Base-by-base conservation (phyloP, 2,797 vertebrate species). In the Nyctibius grandis region DNA sequence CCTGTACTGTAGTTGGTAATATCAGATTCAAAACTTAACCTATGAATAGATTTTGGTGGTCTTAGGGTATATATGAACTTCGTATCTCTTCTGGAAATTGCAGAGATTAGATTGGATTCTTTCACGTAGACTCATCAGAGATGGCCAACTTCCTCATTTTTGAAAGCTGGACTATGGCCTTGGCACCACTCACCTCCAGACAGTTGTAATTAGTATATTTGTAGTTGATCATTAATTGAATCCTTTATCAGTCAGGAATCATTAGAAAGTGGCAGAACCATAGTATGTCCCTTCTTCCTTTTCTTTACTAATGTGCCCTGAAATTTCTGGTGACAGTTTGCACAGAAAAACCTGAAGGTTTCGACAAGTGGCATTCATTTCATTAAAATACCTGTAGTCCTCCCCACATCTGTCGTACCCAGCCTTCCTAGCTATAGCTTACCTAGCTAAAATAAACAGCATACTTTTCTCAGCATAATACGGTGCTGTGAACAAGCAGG, bases 301-400 rank as follows among this genome's bases (percentile, higher is more conserved):
- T 61, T n/a, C 59, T 36, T 77, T 56, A 36, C 7, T 80, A 42
- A 87, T 0, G 0, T 53, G 51, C 8, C 65, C 45, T 84, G 40
- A 80, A 80, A 60, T 42, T 68, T 72, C 42, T 64, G 21, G 11
- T 68, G 54, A 40, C 11, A 15, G 33, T 45, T 68, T 54, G 45
- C n/a, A 45, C 21, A 38, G 40, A 45, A 84, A 45, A 72, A 50
- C 19, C 5, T 14, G 6, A 72, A 60, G 18, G 13, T 68, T 84
- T 80, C 1, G 0, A 28, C 14, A 31, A 36, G 33, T 31, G 6
- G 12, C 9, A 29, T 36, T 69, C 0, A 0, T 38, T 86, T 81
- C 14, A 29, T 51, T 45, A 45, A 69, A 50, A 20, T 33, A 29
- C 15, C 56, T 22, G 15, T 38, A 50, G 40, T 26, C 28, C 3